Evolutionary conservation across 2,113 vertebrate genomes (phyloP), one percentile per base, ranked within the genome.

Genomic region (Alethe castanea): DNA sequence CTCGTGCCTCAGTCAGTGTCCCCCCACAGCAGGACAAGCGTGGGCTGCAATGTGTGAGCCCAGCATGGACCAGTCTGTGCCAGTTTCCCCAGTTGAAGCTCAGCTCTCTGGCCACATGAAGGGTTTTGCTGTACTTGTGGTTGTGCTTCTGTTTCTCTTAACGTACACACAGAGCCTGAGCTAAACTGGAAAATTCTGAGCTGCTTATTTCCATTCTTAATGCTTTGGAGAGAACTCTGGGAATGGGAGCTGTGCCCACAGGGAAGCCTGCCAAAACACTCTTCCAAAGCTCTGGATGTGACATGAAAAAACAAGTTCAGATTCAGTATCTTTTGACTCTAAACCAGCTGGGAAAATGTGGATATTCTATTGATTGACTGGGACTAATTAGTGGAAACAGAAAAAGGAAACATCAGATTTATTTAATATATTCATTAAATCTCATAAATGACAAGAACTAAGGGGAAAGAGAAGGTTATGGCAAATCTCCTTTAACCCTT

Each of bases 181-280:
- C 82, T 83, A 42, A 90, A 64, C 88, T 95, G 94, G 95, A 96
- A 97, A 96, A 96, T 93, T 96, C 93, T 93, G 84, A 84, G 86
- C 95, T 95, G 93, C 93, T 95, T 93, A 25, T 97, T 96, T 96
- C 94, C 93, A 95, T 88, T 79, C 92, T 94, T 65, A 94, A 66
- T 84, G 80, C 82, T 93, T 88, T 92, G 92, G 90, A 96, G 85
- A 83, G 90, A 88, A 84, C 80, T 71, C 90, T 95, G 92, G 93
- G 94, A 96, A 93, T 0, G 72, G 95, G 94, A 93, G 60, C 79
- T 24, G 80, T 74, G 95, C 92, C 95, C 88, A 53, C 6, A 2
- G 20, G 92, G 92, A 67, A 45, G 28, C 5, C 72, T 81, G 92
- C 92, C 92, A 96, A 44, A 80, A 47, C 48, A 12, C 72, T 80